These are phyloP conservation scores for Athalia rosae DNA, from an alignment of 2,888 invertebrate genomes.

Conservation along the genomic window DNA sequence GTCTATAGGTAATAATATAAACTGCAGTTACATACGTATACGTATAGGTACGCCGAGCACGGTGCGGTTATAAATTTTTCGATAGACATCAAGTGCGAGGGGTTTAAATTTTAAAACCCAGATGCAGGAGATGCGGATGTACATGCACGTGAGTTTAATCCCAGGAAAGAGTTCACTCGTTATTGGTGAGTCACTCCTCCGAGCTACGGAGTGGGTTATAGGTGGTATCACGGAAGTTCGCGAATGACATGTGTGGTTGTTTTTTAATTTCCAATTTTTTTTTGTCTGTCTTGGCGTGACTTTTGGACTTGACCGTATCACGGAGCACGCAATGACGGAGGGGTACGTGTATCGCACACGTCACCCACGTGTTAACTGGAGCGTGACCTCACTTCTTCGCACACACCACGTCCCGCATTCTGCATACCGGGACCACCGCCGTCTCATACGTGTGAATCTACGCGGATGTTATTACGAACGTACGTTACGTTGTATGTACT, in stretches of 20 bases:
- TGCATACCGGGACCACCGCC: background rate
- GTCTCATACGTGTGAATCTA: background rate
- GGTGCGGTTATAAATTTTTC: too few species aligned
- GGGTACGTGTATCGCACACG: conserved; percentile 16
- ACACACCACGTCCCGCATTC: conserved; percentile 5
- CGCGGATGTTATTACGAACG: too few species aligned
- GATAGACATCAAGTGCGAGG: too few species aligned
- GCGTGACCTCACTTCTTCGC: conserved; percentile 25
- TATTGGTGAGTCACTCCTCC: conserved; percentile 31
- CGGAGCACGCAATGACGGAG: conserved; percentile 24
- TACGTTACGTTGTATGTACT: too few species aligned
- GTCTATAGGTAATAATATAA: too few species aligned
- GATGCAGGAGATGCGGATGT: too few species aligned
- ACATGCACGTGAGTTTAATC: background rate
- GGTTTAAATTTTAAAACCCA: too few species aligned
- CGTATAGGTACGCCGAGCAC: too few species aligned
- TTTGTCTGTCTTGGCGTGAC: conserved; percentile 25
- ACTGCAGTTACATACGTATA: too few species aligned
- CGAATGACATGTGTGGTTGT: background rate
- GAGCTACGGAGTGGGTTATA: background rate
- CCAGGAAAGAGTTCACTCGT: background rate
- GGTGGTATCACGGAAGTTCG: background rate
- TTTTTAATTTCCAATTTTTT: too few species aligned
- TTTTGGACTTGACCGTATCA: conserved; percentile 8
- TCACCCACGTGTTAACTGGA: conserved; percentile 35